Evolutionary conservation across 2,888 invertebrate species (phyloP).

Genomic region (Drosophila buzzatii): DNA sequence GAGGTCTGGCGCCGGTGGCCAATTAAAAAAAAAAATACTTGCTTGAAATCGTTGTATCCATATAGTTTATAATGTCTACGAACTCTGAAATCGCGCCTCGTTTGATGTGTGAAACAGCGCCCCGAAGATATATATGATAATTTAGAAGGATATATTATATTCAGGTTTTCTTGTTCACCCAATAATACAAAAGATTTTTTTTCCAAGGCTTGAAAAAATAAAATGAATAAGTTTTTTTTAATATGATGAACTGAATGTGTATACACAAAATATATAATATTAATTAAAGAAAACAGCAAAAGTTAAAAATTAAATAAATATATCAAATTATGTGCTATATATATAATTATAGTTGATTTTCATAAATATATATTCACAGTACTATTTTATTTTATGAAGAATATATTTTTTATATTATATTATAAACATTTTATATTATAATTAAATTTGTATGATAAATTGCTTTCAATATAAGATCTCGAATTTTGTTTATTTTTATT

Average conservation of each 20-base stretch:
- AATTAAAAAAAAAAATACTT: conserved; percentile 59
- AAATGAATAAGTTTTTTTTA: background rate
- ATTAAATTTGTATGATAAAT: no score
- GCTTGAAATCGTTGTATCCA: conserved; percentile 22
- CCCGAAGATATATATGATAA: conserved; percentile 2
- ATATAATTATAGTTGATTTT: no score
- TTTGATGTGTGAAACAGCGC: conserved; percentile 34
- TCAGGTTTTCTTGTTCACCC: background rate
- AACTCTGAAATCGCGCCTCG: background rate
- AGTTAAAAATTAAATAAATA: no score
- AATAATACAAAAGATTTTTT: background rate
- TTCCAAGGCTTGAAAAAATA: background rate
- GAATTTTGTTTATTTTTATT: no score
- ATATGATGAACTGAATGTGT: background rate
- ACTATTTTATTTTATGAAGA: no score
- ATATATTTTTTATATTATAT: no score
- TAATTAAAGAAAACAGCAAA: background rate
- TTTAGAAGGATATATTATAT: conserved; percentile 24
- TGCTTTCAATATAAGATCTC: background rate
- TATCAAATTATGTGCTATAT: no score
- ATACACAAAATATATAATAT: background rate
- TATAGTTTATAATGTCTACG: conserved; percentile 34
- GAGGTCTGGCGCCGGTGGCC: conserved; percentile 65
- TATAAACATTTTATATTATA: no score
- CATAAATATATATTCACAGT: no score